phyloP scores from a whole-genome alignment of 2,888 invertebrate species.

The Napeogenes sylphis region DNA sequence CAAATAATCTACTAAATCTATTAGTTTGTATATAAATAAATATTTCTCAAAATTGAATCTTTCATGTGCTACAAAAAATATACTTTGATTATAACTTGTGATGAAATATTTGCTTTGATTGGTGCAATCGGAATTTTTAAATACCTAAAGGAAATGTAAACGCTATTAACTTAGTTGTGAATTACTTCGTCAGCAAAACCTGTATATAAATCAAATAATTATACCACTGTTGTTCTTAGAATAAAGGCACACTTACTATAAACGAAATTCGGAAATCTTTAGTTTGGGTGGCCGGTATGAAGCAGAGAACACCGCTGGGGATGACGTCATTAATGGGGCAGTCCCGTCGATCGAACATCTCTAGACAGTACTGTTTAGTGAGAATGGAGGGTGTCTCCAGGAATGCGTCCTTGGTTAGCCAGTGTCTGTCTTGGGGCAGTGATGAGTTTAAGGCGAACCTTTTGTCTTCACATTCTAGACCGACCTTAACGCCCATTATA shows the following conservation, averaged over 20 bases:
- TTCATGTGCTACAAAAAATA: neutral
- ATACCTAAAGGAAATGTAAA: neutral
- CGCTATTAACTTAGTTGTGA: neutral
- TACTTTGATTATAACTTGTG: neutral
- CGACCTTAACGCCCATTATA: constrained; percentile 51
- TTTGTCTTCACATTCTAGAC: constrained; percentile 46
- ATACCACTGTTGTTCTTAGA: neutral
- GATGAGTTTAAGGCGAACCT: constrained; percentile 53
- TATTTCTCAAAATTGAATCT: neutral
- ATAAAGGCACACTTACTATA: constrained; percentile 50
- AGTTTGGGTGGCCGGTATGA: constrained; percentile 40
- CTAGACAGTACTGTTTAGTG: constrained; percentile 62
- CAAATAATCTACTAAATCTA: neutral
- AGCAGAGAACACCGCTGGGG: constrained; percentile 58
- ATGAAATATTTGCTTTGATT: neutral
- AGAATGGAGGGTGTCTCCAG: constrained; percentile 40
- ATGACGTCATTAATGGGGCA: constrained; percentile 46
- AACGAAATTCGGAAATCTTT: constrained; percentile 61
- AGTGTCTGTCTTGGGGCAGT: constrained; percentile 43
- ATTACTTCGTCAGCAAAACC: neutral
- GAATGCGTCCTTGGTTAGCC: constrained; percentile 45
- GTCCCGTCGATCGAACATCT: constrained; percentile 55
- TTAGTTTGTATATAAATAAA: constrained; percentile 2
- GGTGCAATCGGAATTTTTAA: neutral
- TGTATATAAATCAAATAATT: no score